Conservation (phyloP, 2,888 invertebrate genomes). For the Monoplex corrugatus region DNA sequence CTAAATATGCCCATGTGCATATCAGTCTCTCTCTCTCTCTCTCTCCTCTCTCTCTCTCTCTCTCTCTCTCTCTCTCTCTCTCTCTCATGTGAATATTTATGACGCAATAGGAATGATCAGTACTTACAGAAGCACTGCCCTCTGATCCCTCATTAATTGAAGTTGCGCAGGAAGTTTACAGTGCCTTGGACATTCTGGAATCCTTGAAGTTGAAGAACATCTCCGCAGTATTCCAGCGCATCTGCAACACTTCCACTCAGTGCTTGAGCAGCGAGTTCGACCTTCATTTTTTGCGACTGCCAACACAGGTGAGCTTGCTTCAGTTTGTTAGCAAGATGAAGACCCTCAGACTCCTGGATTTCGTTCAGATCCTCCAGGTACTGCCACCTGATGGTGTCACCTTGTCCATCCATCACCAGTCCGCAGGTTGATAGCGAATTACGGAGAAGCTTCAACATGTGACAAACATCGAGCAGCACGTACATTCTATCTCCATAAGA, state of each 20-base stretch:
- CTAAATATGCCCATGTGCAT: too few species aligned
- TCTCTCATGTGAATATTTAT: too few species aligned
- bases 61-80: too few species aligned
- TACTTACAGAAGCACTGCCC: too few species aligned
- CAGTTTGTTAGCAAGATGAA: neutral
- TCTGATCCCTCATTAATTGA: too few species aligned
- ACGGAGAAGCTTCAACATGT: slow-evolving; percentile 14
- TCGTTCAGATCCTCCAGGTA: slow-evolving; percentile 11
- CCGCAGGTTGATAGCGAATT: neutral
- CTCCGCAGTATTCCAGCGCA: neutral
- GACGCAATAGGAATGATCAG: too few species aligned
- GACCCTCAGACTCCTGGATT: neutral
- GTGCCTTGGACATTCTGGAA: too few species aligned
- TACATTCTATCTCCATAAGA: neutral
- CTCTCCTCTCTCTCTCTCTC: too few species aligned
- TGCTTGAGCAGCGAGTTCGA: neutral
- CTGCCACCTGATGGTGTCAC: neutral
- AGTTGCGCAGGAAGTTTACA: too few species aligned
- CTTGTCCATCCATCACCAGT: neutral
- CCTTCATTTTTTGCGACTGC: neutral
- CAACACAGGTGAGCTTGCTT: neutral
- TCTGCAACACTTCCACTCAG: neutral
- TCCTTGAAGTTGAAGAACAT: too few species aligned
- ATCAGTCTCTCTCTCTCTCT: too few species aligned
- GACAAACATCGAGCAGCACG: neutral